These are phyloP conservation scores for Hippocampus barbouri DNA, from an alignment of 2,113 vertebrate species.

Conservation along the genomic window DNA sequence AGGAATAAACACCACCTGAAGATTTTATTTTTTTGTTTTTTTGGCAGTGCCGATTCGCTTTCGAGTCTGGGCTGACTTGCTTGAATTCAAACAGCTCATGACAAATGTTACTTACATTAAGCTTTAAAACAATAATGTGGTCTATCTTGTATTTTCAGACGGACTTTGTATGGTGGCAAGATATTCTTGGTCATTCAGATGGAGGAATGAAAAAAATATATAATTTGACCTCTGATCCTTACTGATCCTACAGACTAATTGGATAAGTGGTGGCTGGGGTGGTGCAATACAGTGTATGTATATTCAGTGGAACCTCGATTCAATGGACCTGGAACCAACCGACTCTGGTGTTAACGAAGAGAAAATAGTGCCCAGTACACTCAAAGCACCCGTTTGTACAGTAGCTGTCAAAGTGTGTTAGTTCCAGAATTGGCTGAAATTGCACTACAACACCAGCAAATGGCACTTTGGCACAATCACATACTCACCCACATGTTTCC, in stretches of 20 bases:
- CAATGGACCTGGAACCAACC: too few relatives aligned
- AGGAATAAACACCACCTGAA: not conserved
- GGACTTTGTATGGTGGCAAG: not conserved
- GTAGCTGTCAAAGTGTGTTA: too few relatives aligned
- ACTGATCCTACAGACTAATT: not conserved
- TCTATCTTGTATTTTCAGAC: not conserved
- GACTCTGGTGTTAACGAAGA: too few relatives aligned
- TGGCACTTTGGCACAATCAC: too few relatives aligned
- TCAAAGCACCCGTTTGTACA: too few relatives aligned
- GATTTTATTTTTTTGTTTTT: not conserved
- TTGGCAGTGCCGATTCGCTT: not conserved
- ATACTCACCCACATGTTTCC: too few relatives aligned
- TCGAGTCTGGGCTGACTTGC: not conserved
- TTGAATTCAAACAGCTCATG: not conserved
- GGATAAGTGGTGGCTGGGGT: not conserved
- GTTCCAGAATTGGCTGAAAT: too few relatives aligned
- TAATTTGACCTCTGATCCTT: not conserved
- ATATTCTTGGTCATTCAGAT: not conserved
- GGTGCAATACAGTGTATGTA: too few relatives aligned
- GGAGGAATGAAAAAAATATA: not conserved
- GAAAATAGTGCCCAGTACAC: too few relatives aligned
- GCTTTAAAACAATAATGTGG: not conserved
- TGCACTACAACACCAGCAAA: too few relatives aligned
- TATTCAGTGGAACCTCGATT: too few relatives aligned
- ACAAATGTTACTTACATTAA: not conserved